Conservation (phyloP, 2,888 invertebrate species). For the Pristionchus japonicus region DNA sequence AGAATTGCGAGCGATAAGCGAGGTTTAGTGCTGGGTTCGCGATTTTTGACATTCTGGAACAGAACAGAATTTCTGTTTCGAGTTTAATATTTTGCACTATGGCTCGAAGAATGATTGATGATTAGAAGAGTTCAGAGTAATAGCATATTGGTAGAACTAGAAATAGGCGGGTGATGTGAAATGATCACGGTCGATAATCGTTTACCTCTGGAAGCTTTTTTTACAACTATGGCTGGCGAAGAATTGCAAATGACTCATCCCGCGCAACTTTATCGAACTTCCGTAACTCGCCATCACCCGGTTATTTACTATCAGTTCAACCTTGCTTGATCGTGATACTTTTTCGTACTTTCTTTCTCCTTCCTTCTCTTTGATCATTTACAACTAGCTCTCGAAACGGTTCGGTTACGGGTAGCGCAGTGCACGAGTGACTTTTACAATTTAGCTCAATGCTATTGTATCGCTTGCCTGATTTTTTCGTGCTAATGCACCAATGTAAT, state of each 20-base stretch:
- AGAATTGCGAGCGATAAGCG: not conserved
- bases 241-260: not conserved
- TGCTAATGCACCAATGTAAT: not conserved
- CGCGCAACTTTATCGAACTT: not conserved
- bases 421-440: slow-evolving; percentile 14
- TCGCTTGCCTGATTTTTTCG: not conserved
- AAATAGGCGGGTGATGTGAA: not conserved
- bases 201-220: too few relatives aligned
- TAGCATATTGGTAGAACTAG: not conserved
- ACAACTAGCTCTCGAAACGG: not conserved
- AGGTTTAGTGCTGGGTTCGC: too few relatives aligned
- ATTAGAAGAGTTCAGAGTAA: not conserved
- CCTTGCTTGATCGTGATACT: not conserved
- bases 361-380: not conserved
- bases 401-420: not conserved
- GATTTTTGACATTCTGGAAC: not conserved
- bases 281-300: not conserved
- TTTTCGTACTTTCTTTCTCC: not conserved
- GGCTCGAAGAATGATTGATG: not conserved
- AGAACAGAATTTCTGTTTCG: too few relatives aligned
- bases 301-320: not conserved
- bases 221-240: too few relatives aligned
- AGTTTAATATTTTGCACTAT: too few relatives aligned
- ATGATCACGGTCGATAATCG: too few relatives aligned
- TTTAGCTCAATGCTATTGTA: not conserved